A percentile compares a stretch with the other conserved stretches of the same genome.
Evolutionary conservation across 2,888 invertebrate species (phyloP).

Genomic region (Hyposoter dolosus): DNA sequence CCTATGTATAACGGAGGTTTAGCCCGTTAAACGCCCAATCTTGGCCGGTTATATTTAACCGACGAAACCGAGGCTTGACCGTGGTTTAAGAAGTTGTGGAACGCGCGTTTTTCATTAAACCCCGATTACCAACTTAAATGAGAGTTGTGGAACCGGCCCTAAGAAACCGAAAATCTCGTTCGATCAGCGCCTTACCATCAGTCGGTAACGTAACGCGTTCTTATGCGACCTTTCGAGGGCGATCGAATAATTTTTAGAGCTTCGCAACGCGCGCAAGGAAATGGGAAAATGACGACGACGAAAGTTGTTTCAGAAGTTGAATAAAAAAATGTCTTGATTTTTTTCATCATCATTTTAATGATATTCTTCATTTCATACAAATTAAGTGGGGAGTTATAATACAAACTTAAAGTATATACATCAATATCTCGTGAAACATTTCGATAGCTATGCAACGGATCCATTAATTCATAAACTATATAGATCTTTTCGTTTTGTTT

Average conservation of each 20-base stretch:
- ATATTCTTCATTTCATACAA: conserved; percentile 84
- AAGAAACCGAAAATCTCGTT: too few species aligned
- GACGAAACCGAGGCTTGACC: too few species aligned
- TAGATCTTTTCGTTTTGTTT: conserved; percentile 75
- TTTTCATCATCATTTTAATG: conserved; percentile 82
- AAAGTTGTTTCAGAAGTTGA: not conserved
- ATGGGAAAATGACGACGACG: not conserved
- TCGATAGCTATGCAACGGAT: conserved; percentile 81
- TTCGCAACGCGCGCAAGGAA: not conserved
- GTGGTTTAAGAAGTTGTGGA: too few species aligned
- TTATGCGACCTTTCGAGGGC: too few species aligned
- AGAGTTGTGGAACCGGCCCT: too few species aligned
- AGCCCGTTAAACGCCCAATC: too few species aligned
- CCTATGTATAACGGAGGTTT: too few species aligned
- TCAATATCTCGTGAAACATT: conserved; percentile 82
- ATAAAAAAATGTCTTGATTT: conserved; percentile 34
- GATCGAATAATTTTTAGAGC: not conserved
- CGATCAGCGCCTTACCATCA: not conserved
- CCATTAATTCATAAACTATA: conserved; percentile 78
- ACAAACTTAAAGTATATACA: conserved; percentile 84
- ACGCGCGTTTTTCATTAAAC: too few species aligned
- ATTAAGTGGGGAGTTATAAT: conserved; percentile 83
- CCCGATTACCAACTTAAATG: too few species aligned
- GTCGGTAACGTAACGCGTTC: not conserved
- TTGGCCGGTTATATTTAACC: too few species aligned